A percentile compares a stretch with the other conserved stretches of the same genome.
These are phyloP conservation scores for Antennarius maculatus DNA, from an alignment of 2,797 vertebrate species.

Conservation along the genomic window DNA sequence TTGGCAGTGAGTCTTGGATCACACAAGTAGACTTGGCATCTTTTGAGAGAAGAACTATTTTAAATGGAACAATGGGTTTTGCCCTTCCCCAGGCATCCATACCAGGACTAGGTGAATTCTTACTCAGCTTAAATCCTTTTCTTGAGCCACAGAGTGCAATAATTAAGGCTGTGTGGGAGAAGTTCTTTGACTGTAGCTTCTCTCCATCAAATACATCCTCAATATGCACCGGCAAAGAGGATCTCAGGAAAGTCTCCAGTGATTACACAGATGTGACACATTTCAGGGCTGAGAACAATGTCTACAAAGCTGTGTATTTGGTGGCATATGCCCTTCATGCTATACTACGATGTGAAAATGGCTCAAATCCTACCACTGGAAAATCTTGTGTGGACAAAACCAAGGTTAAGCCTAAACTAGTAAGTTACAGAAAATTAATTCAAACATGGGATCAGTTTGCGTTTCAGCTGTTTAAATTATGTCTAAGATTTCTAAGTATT, in stretches of 20 bases:
- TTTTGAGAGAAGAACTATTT: slow-evolving; percentile 41
- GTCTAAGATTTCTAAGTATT: background rate
- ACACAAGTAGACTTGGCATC: slow-evolving; percentile 60
- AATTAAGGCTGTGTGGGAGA: slow-evolving; percentile 59
- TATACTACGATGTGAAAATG: slow-evolving; percentile 68
- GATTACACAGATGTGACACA: slow-evolving; percentile 66
- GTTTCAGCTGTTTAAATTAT: no score
- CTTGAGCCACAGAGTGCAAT: slow-evolving; percentile 56
- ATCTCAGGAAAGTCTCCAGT: slow-evolving; percentile 62
- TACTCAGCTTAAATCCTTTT: slow-evolving; percentile 63
- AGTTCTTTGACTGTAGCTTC: slow-evolving; percentile 62
- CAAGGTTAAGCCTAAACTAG: slow-evolving; percentile 60
- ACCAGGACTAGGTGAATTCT: slow-evolving; percentile 61
- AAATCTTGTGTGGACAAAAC: slow-evolving; percentile 62
- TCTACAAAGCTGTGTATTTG: slow-evolving; percentile 73
- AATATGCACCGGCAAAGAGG: slow-evolving; percentile 66
- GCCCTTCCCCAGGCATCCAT: slow-evolving; percentile 61
- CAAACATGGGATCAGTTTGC: background rate
- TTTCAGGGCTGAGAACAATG: slow-evolving; percentile 68
- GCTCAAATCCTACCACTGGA: slow-evolving; percentile 65
- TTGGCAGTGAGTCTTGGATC: slow-evolving; percentile 69
- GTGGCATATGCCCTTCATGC: slow-evolving; percentile 67
- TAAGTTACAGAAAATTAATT: slow-evolving; percentile 32
- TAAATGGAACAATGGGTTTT: slow-evolving; percentile 69
- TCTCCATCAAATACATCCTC: slow-evolving; percentile 53